A percentile compares a stretch with the other conserved stretches of the same genome.
phyloP scores from a whole-genome alignment of 2,888 invertebrate species.

The Geotrupes spiniger region DNA sequence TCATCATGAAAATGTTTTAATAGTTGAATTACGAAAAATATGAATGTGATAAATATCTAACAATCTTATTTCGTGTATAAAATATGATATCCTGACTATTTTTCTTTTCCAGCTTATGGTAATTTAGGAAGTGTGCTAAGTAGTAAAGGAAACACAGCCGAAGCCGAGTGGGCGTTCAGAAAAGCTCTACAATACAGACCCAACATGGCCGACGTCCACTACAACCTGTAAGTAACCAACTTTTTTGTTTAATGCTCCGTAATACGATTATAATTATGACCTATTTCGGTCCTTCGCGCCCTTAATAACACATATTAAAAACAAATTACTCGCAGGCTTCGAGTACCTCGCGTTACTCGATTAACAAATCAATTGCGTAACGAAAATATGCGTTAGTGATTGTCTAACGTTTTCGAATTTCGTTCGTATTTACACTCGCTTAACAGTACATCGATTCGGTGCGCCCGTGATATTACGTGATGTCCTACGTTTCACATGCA shows the following conservation, averaged over 20 bases:
- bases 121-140: slow-evolving; percentile 95
- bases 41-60: no score
- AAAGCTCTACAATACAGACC: slow-evolving; percentile 86
- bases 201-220: slow-evolving; percentile 99
- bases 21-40: no score
- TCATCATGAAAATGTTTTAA: no score
- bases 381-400: no score
- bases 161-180: slow-evolving; percentile 90
- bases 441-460: slow-evolving; percentile 21
- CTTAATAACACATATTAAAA: slow-evolving; percentile 18
- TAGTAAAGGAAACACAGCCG: slow-evolving; percentile 78
- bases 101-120: slow-evolving; percentile 76
- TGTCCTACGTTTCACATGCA: neutral
- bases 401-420: slow-evolving; percentile 18
- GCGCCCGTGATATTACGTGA: slow-evolving; percentile 8
- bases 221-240: slow-evolving; percentile 85
- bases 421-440: slow-evolving; percentile 21
- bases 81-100: no score
- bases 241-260: neutral
- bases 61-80: no score
- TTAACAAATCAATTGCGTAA: no score
- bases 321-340: slow-evolving; percentile 11
- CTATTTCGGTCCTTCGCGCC: neutral
- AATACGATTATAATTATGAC: slow-evolving; percentile 1
- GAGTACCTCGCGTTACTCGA: slow-evolving; percentile 2